phyloP scores from a whole-genome alignment of 2,797 vertebrate species.

The Babyrousa celebensis region DNA sequence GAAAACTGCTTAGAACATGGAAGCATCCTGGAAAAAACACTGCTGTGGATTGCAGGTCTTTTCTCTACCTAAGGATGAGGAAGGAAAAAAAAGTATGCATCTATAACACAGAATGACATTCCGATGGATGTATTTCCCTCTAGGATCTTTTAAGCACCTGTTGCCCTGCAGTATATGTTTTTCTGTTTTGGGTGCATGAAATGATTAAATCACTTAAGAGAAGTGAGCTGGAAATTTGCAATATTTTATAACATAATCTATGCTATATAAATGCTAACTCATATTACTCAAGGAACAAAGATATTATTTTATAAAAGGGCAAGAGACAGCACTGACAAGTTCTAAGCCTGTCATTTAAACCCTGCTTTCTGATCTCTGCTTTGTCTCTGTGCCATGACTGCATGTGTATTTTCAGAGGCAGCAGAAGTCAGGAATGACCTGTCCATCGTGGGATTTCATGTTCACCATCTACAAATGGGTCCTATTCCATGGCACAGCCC shows the following conservation, averaged over 20 bases:
- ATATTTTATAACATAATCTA: not conserved
- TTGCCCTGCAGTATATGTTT: conserved; percentile 78
- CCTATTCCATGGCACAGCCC: too few species aligned
- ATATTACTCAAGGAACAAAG: not conserved
- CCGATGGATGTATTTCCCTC: conserved; percentile 74
- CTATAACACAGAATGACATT: conserved; percentile 80
- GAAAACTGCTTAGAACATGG: conserved; percentile 59
- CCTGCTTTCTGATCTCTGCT: not conserved
- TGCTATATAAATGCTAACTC: not conserved
- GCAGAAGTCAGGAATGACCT: not conserved
- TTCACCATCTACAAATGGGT: not conserved
- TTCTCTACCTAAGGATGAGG: conserved; percentile 66
- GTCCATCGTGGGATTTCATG: not conserved
- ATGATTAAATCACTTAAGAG: conserved; percentile 25
- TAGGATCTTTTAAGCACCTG: conserved; percentile 83
- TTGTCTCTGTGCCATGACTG: not conserved
- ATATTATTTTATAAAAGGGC: not conserved
- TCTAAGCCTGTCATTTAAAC: not conserved
- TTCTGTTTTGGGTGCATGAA: conserved; percentile 6
- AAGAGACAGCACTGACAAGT: not conserved
- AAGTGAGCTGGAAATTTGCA: conserved; percentile 13
- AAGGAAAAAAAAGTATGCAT: conserved; percentile 65
- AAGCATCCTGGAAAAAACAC: conserved; percentile 16
- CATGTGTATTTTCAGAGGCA: not conserved
- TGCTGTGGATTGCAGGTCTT: conserved; percentile 65